phyloP scores from a whole-genome alignment of 1,140 invertebrate species.

The Thaumatotibia leucotreta region DNA sequence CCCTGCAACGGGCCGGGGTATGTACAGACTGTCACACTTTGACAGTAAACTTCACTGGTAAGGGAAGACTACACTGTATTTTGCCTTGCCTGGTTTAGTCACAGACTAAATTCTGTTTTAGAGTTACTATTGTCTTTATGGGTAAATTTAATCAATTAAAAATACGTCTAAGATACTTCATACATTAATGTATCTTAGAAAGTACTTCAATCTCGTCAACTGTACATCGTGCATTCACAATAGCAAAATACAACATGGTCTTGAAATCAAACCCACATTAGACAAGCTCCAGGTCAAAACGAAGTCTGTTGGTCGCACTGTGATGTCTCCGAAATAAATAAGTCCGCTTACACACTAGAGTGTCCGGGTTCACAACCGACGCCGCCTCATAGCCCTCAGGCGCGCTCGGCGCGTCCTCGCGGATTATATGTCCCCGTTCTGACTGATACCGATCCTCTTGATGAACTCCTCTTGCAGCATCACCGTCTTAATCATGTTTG shows the following conservation, averaged over 20 bases:
- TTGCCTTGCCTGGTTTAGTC: not conserved
- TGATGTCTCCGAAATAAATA: slow-evolving; percentile 73
- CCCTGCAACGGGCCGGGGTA: not conserved
- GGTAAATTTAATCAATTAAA: not conserved
- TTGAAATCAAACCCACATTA: not conserved
- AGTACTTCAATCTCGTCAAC: not conserved
- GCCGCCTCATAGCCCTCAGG: slow-evolving; percentile 69
- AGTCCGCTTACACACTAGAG: slow-evolving; percentile 67
- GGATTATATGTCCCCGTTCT: slow-evolving; percentile 76
- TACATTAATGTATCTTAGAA: no score
- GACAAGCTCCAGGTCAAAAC: slow-evolving; percentile 17
- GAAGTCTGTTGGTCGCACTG: slow-evolving; percentile 58
- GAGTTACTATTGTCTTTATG: no score
- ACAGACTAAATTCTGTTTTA: not conserved
- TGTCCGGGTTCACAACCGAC: slow-evolving; percentile 74
- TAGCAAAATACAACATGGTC: not conserved
- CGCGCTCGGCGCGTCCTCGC: slow-evolving; percentile 66
- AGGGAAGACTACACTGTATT: not conserved
- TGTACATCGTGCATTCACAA: not conserved
- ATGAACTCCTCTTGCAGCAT: slow-evolving; percentile 76
- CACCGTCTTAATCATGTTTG: slow-evolving; percentile 73
- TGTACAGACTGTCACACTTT: not conserved
- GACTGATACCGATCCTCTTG: slow-evolving; percentile 74
- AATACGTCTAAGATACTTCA: no score
- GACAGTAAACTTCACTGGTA: not conserved